Percentiles rank a stretch among this genome's conserved stretches.
Evolutionary conservation across 2,797 vertebrate species (phyloP).

Genomic region (Sciurus carolinensis): DNA sequence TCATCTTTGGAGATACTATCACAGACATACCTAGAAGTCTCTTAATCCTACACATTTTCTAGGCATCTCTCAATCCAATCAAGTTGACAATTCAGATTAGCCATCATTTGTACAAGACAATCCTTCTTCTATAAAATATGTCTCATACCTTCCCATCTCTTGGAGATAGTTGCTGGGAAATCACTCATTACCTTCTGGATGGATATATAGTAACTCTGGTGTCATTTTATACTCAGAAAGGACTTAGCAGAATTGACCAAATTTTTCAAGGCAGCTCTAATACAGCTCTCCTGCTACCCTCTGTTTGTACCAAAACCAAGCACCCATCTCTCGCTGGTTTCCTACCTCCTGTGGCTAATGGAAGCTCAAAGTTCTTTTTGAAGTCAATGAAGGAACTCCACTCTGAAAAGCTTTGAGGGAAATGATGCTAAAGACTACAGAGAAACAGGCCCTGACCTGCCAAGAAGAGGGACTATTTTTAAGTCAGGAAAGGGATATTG

Average conservation of each 20-base stretch:
- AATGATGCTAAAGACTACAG: constrained; percentile 40
- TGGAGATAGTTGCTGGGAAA: neutral
- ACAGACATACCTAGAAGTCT: neutral
- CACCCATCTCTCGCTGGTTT: neutral
- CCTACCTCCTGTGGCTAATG: constrained; percentile 48
- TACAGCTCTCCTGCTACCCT: neutral
- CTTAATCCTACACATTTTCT: neutral
- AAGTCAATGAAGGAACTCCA: constrained; percentile 20
- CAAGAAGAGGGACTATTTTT: constrained; percentile 74
- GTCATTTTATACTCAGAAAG: neutral
- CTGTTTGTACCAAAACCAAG: neutral
- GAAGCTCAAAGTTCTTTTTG: constrained; percentile 66
- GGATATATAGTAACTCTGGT: neutral
- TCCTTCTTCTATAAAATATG: neutral
- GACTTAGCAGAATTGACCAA: neutral
- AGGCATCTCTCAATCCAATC: neutral
- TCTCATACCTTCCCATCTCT: neutral
- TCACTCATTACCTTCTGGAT: neutral
- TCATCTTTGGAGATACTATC: neutral
- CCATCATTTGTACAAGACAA: neutral
- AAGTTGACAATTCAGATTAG: neutral
- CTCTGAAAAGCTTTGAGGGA: constrained; percentile 59
- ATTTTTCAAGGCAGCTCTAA: neutral
- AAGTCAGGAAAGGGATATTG: constrained; percentile 66
- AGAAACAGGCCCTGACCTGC: constrained; percentile 39